A percentile compares a stretch with the other conserved stretches of the same genome.
Evolutionary conservation across 2,888 invertebrate species (phyloP).

Genomic region (Eumerus sabulonum): DNA sequence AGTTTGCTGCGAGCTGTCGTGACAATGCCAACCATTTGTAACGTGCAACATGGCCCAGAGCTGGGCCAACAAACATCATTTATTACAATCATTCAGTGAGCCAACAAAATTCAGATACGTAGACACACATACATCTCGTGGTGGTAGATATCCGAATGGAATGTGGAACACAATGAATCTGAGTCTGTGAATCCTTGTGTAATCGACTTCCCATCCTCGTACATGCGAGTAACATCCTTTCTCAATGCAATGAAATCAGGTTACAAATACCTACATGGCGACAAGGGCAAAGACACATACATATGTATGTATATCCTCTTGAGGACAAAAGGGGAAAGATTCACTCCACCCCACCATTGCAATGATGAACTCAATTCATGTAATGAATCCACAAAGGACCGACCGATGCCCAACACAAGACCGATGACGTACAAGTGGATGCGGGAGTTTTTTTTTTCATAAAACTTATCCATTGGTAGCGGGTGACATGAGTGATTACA

Average conservation of each 20-base stretch:
- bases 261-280: constrained; percentile 60
- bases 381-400: constrained; percentile 54
- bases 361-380: constrained; percentile 64
- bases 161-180: constrained; percentile 51
- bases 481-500: constrained; percentile 19
- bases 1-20: constrained; percentile 42
- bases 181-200: constrained; percentile 60
- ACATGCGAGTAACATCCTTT: constrained; percentile 46
- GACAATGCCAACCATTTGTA: constrained; percentile 55
- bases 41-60: constrained; percentile 63
- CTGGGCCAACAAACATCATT: constrained; percentile 61
- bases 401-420: constrained; percentile 30
- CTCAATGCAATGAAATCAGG: constrained; percentile 53
- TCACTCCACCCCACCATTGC: constrained; percentile 36
- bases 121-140: neutral
- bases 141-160: constrained; percentile 16
- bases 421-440: constrained; percentile 44
- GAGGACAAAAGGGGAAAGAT: constrained; percentile 30
- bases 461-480: constrained; percentile 2
- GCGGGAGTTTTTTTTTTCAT: constrained; percentile 30
- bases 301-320: too few relatives aligned
- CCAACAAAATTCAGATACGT: constrained; percentile 15
- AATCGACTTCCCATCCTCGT: constrained; percentile 37
- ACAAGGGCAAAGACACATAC: constrained; percentile 4
- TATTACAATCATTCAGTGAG: constrained; percentile 52